These are phyloP conservation scores for Litoditis marina DNA, from an alignment of 2,888 invertebrate genomes.

Conservation along the genomic window DNA sequence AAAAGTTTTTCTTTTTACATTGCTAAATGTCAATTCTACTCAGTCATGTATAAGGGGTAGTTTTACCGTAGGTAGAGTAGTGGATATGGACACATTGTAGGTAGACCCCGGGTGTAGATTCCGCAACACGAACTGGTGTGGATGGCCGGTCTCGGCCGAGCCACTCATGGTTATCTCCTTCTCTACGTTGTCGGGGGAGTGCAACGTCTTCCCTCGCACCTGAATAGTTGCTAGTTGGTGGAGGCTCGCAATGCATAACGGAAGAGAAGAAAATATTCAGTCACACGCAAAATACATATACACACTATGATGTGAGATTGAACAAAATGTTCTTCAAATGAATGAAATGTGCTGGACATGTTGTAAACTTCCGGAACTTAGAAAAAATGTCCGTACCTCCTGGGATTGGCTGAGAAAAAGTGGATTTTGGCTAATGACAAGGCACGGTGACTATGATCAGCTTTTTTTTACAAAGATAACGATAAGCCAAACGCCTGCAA, in stretches of 20 bases:
- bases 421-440: too few relatives aligned
- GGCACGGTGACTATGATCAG: too few relatives aligned
- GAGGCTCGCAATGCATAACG: too few relatives aligned
- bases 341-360: too few relatives aligned
- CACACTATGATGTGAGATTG: too few relatives aligned
- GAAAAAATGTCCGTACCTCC: too few relatives aligned
- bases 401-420: too few relatives aligned
- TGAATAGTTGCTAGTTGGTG: constrained; percentile 11
- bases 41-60: neutral
- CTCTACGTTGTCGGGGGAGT: constrained; percentile 34
- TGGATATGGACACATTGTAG: constrained; percentile 44
- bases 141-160: constrained; percentile 31
- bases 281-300: too few relatives aligned
- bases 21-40: neutral
- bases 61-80: constrained; percentile 12
- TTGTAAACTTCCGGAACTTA: too few relatives aligned
- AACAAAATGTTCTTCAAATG: too few relatives aligned
- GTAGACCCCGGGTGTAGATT: constrained; percentile 40
- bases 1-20: constrained; percentile 3
- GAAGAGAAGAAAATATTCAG: too few relatives aligned
- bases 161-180: constrained; percentile 44
- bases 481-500: too few relatives aligned
- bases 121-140: constrained; percentile 29
- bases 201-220: constrained; percentile 45
- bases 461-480: neutral